These are phyloP conservation scores for Bagarius yarrelli DNA, from an alignment of 2,113 vertebrate genomes.

Conservation along the genomic window DNA sequence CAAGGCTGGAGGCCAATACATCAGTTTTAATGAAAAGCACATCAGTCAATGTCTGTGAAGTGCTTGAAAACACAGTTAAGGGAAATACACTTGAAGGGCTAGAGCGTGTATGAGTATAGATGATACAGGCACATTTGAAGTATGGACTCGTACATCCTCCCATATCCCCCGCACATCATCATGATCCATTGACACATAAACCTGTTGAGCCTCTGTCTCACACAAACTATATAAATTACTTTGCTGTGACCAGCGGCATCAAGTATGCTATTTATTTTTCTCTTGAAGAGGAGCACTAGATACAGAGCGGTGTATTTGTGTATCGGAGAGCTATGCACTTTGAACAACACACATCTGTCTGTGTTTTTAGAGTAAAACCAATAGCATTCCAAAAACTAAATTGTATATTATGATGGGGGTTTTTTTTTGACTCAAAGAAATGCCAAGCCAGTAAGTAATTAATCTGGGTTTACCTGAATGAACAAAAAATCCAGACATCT, in stretches of 20 bases:
- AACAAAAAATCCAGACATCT: neutral
- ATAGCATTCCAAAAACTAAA: neutral
- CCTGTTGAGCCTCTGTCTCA: neutral
- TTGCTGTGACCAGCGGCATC: neutral
- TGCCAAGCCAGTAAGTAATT: neutral
- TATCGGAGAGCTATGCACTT: neutral
- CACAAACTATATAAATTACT: neutral
- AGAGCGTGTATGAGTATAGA: neutral
- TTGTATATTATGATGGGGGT: too few relatives aligned
- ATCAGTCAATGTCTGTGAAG: constrained; percentile 11
- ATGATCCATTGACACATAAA: neutral
- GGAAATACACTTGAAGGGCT: constrained; percentile 3
- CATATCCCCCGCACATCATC: neutral
- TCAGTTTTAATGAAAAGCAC: constrained; percentile 37
- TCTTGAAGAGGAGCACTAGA: neutral
- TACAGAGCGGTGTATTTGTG: neutral
- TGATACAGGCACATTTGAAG: neutral
- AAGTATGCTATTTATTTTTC: neutral
- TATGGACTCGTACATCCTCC: neutral
- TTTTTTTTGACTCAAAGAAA: too few relatives aligned
- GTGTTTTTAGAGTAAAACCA: neutral
- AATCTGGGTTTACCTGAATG: neutral
- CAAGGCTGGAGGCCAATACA: constrained; percentile 18
- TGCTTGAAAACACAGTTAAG: constrained; percentile 5
- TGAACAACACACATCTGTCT: neutral